phyloP scores from a whole-genome alignment of 64 coral and sea anemone species.

The Pachyseris speciosa region DNA sequence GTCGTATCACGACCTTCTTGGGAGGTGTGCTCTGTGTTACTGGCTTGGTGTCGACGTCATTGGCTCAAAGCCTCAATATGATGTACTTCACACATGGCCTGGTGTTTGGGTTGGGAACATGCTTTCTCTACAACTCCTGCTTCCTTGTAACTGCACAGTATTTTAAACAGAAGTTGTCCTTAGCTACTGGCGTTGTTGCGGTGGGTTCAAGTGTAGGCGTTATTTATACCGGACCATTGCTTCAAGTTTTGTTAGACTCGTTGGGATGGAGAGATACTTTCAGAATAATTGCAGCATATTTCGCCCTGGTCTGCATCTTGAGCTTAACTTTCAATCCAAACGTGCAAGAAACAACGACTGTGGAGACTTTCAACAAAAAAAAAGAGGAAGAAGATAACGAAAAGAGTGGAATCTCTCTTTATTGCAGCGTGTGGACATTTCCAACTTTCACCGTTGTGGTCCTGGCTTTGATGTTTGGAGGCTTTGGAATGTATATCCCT shows the following conservation, averaged over 20 bases:
- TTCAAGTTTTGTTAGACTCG: slow-evolving; percentile 44
- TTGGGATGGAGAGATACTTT: slow-evolving; percentile 47
- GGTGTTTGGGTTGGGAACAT: slow-evolving; percentile 46
- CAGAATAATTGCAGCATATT: slow-evolving; percentile 9
- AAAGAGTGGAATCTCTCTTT: background rate
- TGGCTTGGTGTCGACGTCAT: slow-evolving; percentile 50
- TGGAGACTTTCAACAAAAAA: background rate
- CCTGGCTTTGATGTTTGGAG: background rate
- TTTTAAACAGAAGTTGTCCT: slow-evolving; percentile 49
- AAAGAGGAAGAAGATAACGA: background rate
- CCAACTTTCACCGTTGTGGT: background rate
- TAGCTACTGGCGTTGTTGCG: slow-evolving; percentile 47
- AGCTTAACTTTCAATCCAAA: slow-evolving; percentile 8
- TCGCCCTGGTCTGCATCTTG: background rate
- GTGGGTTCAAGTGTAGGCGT: slow-evolving; percentile 31
- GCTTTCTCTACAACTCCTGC: slow-evolving; percentile 41
- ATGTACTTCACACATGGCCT: slow-evolving; percentile 62
- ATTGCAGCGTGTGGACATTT: slow-evolving; percentile 29
- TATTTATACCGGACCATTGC: slow-evolving; percentile 41
- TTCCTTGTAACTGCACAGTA: slow-evolving; percentile 37
- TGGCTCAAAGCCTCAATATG: background rate
- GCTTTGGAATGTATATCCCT: slow-evolving; percentile 37
- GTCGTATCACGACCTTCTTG: slow-evolving; percentile 22
- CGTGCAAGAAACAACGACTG: background rate
- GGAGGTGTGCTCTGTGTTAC: slow-evolving; percentile 30